Evolutionary conservation across 2,888 invertebrate genomes (phyloP), one percentile per base, ranked within the genome.

Genomic region (Drosophila leonis): DNA sequence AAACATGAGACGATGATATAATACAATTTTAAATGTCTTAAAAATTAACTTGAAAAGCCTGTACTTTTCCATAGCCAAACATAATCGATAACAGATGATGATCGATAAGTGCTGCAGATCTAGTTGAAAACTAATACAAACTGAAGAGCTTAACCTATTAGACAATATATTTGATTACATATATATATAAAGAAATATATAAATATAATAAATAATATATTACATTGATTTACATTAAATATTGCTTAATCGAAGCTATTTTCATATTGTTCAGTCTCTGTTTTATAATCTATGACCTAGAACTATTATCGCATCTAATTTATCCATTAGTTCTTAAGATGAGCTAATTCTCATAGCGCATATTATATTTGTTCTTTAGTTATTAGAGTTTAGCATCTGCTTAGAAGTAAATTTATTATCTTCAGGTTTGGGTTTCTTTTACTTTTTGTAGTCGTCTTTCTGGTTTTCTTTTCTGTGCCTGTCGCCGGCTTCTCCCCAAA

Each of bases 361-460:
- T 39, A 18, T n/a, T 10, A 56, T 54, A 62, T 59, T 61, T 61
- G 60, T 49, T 49, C 48, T 18, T 48, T 46, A 57, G 41, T 42
- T 65, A 18, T 29, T 31, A n/a, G 15, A 13, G 29, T 24, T 15
- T 10, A 39, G 12, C 12, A n/a, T 65, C 46, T 15, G 27, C 41
- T 62, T 61, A 51, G 65, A 65, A 63, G 42, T 67, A 18, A 77
- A 81, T 78, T 81, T 78, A 81, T 83, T 41, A 63, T 69, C 44
- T 62, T 68, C 29, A 55, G 27, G 72, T 57, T 64, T 72, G 60
- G 56, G 72, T 35, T 62, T 39, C 39, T 33, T 39, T 33, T 9
- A 29, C 39, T 46, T 33, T 13, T 46, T 35, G 9, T 20, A 49
- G 49, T 33, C 13, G 20, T 49, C 13, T 49, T 49, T 49, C 49